Conservation (phyloP, 1,140 invertebrate genomes). For the Bombus breviceps region DNA sequence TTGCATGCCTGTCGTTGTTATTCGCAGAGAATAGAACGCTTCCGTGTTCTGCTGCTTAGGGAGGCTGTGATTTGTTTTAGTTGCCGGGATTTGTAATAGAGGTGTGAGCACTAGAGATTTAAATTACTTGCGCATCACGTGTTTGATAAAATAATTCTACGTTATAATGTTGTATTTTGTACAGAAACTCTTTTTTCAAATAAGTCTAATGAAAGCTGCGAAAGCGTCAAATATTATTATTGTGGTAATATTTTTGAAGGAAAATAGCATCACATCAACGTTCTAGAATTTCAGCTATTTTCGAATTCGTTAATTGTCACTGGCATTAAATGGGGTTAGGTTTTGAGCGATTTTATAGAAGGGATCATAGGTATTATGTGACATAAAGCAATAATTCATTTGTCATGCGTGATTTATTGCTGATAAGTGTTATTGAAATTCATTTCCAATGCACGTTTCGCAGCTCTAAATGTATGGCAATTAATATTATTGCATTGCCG, state of each 20-base stretch:
- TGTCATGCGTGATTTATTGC: constrained; percentile 27
- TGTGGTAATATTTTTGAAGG: neutral
- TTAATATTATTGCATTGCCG: constrained; percentile 9
- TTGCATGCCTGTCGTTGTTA: neutral
- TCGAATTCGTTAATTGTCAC: neutral
- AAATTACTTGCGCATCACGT: neutral
- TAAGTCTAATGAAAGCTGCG: neutral
- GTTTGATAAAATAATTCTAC: neutral
- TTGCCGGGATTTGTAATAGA: neutral
- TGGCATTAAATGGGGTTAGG: neutral
- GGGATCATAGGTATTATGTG: neutral
- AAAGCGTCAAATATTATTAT: neutral
- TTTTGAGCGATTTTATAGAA: neutral
- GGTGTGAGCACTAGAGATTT: neutral
- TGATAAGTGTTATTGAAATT: constrained; percentile 40
- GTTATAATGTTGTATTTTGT: neutral
- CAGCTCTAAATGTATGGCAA: neutral
- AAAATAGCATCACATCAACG: neutral
- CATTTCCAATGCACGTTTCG: constrained; percentile 9
- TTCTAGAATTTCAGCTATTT: neutral
- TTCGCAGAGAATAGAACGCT: neutral
- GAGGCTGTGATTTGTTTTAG: neutral
- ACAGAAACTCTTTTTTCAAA: too few relatives aligned
- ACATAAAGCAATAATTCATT: constrained; percentile 18
- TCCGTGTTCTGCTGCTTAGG: neutral